Base-by-base conservation (phyloP, 2,113 vertebrate genomes). In the Porphyrio hochstetteri region DNA sequence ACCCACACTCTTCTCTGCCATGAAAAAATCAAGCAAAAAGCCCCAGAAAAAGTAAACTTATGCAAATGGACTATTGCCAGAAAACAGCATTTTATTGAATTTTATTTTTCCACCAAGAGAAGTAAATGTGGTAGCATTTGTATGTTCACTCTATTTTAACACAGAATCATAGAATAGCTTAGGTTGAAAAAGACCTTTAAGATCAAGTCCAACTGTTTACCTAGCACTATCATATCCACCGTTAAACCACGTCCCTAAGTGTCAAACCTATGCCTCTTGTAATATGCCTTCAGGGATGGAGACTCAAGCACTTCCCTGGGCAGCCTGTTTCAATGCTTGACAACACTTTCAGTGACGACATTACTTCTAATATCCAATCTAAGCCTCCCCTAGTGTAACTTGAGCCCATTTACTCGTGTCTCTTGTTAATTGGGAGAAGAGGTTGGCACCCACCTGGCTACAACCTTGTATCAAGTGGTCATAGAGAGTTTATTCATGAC, bases 391-490 rank as follows among this genome's bases (percentile, higher is more conserved):
- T 38, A 7, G 11, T 1, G 2, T 28, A 38, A 78, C 16, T 63
- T 50, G 16, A 38, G 35, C 7, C 44, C 15, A 2, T 63, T 50
- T 78, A 28, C 27, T 60, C 10, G 33, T 46, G 7, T 46, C 2
- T 1, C 40, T 31, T 24, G 14, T 50, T 63, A 38, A 5, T 78
- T 50, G 8, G 8, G 16, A 21, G 5, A n/a, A 61, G n/a, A 36
- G n/a, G 14, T 11, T 0, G 2, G 31, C 27, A 17, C 27, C 29
- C 16, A 14, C 38, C 52, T 42, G 3, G 0, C 16, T 56, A n/a
- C 21, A 40, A 18, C n/a, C 16, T 50, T 21, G n/a, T 31, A 50
- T 50, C 44, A 25, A 36, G 46, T 48, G 16, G 16, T 44, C 42
- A 44, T 44, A 44, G 16, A 44, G 42, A 48, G 46, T 48, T 48